Evolutionary conservation across 1,140 invertebrate genomes (phyloP), one percentile per base, ranked within the genome.

Genomic region (Euschistus heros): DNA sequence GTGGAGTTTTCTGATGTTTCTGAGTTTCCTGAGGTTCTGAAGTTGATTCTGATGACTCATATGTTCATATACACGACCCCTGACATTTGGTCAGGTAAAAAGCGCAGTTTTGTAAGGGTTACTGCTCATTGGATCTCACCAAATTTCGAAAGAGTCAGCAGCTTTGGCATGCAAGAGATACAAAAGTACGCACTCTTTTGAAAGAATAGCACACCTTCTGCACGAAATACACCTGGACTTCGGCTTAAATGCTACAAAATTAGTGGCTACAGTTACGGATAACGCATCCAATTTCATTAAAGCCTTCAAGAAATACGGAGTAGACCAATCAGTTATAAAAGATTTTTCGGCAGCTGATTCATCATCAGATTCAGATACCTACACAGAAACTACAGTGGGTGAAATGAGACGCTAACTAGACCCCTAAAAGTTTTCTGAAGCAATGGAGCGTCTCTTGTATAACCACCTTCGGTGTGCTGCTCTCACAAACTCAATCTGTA

Each of bases 231-330:
- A 69, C 44, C 14, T 2, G 14, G 54, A 46, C 10, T 72, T 68
- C 61, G 64, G 66, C 17, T 62, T 71, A 7, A 62, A 61, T 54
- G 17, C 33, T n/a, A 30, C 60, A 33, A 72, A 71, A 59, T 52
- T 72, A 20, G 59, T 67, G 17, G 68, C 65, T 4, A 69, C 68
- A 17, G 62, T 72, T 2, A 72, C 70, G 0, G 68, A 71, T 50
- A 70, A 70, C 27, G 71, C 57, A n/a, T 52, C 67, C 2, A 71
- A 71, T 52, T 70, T 72, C 55, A 54, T 68, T 2, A 71, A 71
- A 62, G 69, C 70, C 13, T 71, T 72, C 47, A 50, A 64, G 44
- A 63, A 64, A 30, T 70, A 67, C 55, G 68, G 68, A 22, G 30
- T 62, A 26, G 33, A 46, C n/a, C 42, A 44, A 44, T 44, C 17